Evolutionary conservation across 2,113 vertebrate species (phyloP).

Genomic region (Rhea pennata): DNA sequence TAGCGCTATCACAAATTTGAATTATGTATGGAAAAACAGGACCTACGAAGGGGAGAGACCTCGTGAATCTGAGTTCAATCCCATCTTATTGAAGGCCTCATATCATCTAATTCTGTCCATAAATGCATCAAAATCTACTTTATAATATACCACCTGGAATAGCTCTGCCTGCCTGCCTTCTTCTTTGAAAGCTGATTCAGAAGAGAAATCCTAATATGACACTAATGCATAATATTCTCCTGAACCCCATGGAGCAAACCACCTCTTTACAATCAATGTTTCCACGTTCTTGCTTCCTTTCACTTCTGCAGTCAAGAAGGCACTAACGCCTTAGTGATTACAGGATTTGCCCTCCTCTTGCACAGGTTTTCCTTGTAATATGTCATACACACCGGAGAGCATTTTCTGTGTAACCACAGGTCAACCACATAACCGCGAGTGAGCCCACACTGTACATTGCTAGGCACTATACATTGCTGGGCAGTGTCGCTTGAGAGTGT

Average conservation of each 20-base stretch:
- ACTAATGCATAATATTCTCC: neutral
- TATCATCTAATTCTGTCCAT: neutral
- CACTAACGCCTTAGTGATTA: neutral
- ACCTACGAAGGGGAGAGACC: neutral
- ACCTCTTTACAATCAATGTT: neutral
- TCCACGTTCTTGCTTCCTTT: neutral
- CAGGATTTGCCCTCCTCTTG: neutral
- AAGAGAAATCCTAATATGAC: neutral
- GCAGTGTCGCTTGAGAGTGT: neutral
- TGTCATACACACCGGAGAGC: neutral
- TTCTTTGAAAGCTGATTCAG: neutral
- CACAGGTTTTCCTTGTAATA: neutral
- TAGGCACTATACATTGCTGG: neutral
- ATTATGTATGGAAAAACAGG: neutral
- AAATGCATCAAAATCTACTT: neutral
- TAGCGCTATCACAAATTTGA: neutral
- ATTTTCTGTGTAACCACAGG: neutral
- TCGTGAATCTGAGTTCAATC: neutral
- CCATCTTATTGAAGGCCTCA: neutral
- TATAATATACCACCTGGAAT: neutral
- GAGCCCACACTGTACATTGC: fast-evolving
- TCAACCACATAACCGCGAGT: fast-evolving
- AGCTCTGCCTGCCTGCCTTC: neutral
- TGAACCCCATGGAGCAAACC: neutral
- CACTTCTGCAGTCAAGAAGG: neutral